Percentiles rank a stretch among this genome's conserved stretches.
These are phyloP conservation scores for Cantharis rufa DNA, from an alignment of 2,888 invertebrate species.

Conservation along the genomic window DNA sequence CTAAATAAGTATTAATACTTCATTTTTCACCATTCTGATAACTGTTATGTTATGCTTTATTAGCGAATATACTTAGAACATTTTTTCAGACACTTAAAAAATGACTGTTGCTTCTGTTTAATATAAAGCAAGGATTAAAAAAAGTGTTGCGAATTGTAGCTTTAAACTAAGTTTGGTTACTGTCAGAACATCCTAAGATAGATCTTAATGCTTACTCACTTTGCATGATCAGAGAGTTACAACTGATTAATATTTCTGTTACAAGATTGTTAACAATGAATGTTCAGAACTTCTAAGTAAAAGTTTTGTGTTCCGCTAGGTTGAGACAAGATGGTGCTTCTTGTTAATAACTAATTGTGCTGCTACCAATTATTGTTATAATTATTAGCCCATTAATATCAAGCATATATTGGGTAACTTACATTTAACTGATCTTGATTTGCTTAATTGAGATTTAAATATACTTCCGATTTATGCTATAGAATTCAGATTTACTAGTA, in stretches of 20 bases:
- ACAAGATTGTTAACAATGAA: background rate
- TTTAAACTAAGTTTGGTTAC: background rate
- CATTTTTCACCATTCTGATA: no score
- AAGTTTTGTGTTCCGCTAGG: background rate
- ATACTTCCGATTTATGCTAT: no score
- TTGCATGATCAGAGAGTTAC: background rate
- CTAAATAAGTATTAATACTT: no score
- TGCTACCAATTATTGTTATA: background rate
- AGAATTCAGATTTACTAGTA: no score
- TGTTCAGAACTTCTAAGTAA: background rate
- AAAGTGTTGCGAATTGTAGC: no score
- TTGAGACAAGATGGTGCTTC: background rate
- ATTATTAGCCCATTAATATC: background rate
- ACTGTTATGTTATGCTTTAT: no score
- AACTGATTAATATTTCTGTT: background rate
- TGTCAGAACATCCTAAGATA: background rate
- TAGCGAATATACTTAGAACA: no score
- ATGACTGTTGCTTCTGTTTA: no score
- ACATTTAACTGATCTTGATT: background rate
- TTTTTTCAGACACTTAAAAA: no score
- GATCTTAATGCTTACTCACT: background rate
- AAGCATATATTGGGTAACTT: background rate
- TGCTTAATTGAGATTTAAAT: background rate
- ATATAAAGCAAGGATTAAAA: no score
- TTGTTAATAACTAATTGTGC: background rate